Percentiles rank a stretch among this genome's conserved stretches.
These are phyloP conservation scores for Typhlichthys subterraneus DNA, from an alignment of 2,797 vertebrate species.

Conservation along the genomic window DNA sequence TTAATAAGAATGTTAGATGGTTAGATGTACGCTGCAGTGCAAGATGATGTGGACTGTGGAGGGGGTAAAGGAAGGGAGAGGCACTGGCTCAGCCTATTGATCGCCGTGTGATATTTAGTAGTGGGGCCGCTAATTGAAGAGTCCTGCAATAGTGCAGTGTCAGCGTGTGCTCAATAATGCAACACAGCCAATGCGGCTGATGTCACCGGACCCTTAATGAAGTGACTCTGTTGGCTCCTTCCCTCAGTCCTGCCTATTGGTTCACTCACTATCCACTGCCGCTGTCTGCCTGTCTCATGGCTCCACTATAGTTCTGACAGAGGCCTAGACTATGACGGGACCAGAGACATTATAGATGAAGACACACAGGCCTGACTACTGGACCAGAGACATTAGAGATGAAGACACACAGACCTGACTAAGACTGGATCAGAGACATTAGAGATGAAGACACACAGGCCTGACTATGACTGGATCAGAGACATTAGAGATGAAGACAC, in stretches of 20 bases:
- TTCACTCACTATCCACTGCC: constrained; percentile 4
- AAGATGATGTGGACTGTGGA: constrained; percentile 20
- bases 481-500: too few species aligned
- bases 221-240: constrained; percentile 46
- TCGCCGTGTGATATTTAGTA: constrained; percentile 68
- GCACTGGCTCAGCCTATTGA: constrained; percentile 53
- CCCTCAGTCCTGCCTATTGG: constrained; percentile 28
- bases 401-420: too few species aligned
- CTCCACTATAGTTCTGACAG: background rate
- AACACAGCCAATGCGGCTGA: constrained; percentile 53
- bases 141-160: constrained; percentile 70
- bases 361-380: too few species aligned
- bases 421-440: too few species aligned
- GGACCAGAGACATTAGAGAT: too few species aligned
- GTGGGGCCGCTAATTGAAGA: constrained; percentile 72
- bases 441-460: too few species aligned
- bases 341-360: too few species aligned
- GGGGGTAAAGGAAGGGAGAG: constrained; percentile 7
- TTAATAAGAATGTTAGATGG: too few species aligned
- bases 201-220: constrained; percentile 62
- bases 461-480: too few species aligned
- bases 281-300: constrained; percentile 6
- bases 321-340: background rate
- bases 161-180: constrained; percentile 75
- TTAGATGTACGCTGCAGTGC: background rate